Base-by-base conservation (phyloP, 2,797 vertebrate genomes). In the Danionella dracula region DNA sequence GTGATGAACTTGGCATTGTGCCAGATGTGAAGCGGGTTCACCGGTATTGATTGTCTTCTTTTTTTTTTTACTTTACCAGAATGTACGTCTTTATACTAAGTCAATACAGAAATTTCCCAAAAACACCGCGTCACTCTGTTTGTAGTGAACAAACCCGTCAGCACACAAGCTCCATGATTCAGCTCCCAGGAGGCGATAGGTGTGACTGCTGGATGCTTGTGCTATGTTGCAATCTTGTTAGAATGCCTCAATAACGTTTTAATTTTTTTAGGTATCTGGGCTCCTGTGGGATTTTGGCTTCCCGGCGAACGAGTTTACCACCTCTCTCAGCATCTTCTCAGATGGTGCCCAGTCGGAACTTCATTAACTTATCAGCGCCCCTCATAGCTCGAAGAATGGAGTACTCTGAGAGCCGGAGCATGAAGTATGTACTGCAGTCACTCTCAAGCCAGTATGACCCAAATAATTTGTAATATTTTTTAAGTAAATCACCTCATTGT, bases 311-410 rank as follows among this genome's bases (percentile, higher is more conserved):
- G 58, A 79, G 74, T 49, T 66, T 76, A 13, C 75, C 78, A 13
- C 58, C 75, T 4, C 27, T 35, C 5, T 40, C 76, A 0, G 4
- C 29, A 8, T 0, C 41, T 20, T 29, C 67, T 8, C 15, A 63
- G 1, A 29, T 20, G 62, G 34, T 68, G 8, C 79, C 83, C 21
- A 65, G 49, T 32, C 51, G 86, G 27, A 78, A 73, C 76, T 90
- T 92, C 73, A 76, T 92, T 72, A 89, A 83, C 76, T 75, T 90
- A 65, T 80, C 75, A 0, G 73, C 67, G 2, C 65, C 86, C 16
- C 58, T 85, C 44, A 63, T 76, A 45, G 35, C 77, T 8, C 81
- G 82, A 50, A 86, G 85, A 76, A 86, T 87, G 54, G 87, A 91
- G 68, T 89, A 90, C 71, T 72, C 79, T 0, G 90, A 92, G 73